A percentile compares a stretch with the other conserved stretches of the same genome.
These are phyloP conservation scores for Amphiura filiformis DNA, from an alignment of 35 echinoderm and acorn worm species.

Conservation along the genomic window DNA sequence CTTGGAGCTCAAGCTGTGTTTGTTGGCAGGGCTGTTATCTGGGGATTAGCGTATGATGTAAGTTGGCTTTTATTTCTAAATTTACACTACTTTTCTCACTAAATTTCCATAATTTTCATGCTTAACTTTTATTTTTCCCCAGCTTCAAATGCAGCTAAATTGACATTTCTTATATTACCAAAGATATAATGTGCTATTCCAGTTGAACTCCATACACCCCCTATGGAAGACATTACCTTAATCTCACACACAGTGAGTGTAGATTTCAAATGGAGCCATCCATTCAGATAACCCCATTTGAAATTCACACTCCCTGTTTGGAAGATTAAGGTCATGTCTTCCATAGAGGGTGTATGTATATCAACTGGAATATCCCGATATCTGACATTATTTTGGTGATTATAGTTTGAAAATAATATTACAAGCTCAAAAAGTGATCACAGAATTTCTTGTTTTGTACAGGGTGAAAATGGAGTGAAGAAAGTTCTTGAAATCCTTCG, in stretches of 20 bases:
- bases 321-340: too few relatives aligned
- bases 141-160: neutral
- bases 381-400: neutral
- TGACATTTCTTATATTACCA: neutral
- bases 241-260: too few relatives aligned
- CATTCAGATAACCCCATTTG: too few relatives aligned
- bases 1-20: conserved; percentile 1
- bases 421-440: too few relatives aligned
- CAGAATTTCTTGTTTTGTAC: neutral
- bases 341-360: too few relatives aligned
- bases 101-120: neutral
- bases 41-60: neutral
- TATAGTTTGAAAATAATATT: too few relatives aligned
- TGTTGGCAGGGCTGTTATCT: neutral
- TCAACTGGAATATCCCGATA: neutral
- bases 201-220: too few relatives aligned
- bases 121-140: neutral
- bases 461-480: conserved; percentile 38
- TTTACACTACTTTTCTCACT: neutral
- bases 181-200: too few relatives aligned
- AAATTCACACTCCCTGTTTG: too few relatives aligned
- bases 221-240: too few relatives aligned
- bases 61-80: neutral
- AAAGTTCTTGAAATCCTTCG: too few relatives aligned
- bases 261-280: too few relatives aligned